Conservation (phyloP, 2,113 vertebrate genomes). For the Raja brachyura region DNA sequence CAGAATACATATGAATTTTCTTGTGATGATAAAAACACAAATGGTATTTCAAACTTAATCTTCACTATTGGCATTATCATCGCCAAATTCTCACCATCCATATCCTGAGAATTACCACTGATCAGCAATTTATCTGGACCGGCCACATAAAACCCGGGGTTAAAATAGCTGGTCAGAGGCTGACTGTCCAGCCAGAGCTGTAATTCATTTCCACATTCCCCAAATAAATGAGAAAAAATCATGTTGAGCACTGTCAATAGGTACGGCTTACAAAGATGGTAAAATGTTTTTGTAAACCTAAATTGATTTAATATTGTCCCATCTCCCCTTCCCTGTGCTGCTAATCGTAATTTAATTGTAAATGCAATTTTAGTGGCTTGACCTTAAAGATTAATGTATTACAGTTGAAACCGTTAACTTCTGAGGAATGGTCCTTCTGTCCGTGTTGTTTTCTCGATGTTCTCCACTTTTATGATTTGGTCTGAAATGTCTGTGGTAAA, state of each 20-base stretch:
- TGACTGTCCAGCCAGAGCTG: too few species aligned
- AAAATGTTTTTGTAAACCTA: not conserved
- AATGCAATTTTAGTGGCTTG: not conserved
- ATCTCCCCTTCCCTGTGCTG: not conserved
- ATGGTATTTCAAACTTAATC: not conserved
- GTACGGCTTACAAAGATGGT: not conserved
- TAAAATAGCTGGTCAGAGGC: too few species aligned
- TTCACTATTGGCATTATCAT: not conserved
- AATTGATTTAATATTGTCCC: not conserved
- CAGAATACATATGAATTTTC: not conserved
- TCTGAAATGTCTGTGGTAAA: not conserved
- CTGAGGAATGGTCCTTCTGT: slow-evolving; percentile 30
- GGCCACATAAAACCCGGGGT: too few species aligned
- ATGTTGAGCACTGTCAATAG: not conserved
- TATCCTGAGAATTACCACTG: too few species aligned
- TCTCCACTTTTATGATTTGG: not conserved
- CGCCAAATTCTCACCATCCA: too few species aligned
- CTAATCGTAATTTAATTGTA: not conserved
- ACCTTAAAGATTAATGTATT: not conserved
- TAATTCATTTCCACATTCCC: too few species aligned
- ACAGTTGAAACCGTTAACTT: not conserved
- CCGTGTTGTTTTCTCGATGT: not conserved
- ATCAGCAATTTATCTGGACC: too few species aligned
- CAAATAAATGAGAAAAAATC: too few species aligned
- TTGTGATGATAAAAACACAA: not conserved